phyloP scores from a whole-genome alignment of 2,113 vertebrate genomes.

The Calyptommatus sinebrachiatus region DNA sequence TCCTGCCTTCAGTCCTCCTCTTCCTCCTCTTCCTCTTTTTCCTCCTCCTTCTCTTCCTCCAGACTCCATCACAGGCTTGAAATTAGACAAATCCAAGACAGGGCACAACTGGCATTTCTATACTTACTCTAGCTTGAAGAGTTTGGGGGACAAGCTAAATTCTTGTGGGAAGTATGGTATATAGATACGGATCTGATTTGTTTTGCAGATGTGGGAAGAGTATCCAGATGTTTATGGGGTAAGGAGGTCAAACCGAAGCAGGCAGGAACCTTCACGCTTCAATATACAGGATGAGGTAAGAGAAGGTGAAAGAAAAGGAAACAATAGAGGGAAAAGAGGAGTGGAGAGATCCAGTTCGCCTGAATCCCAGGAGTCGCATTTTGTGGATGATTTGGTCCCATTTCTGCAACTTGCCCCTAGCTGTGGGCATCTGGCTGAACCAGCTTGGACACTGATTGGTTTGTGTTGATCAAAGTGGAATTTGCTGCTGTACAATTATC shows the following conservation, averaged over 20 bases:
- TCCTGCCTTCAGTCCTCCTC: background rate
- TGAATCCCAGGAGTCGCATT: background rate
- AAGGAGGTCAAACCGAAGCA: conserved; percentile 93
- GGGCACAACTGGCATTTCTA: background rate
- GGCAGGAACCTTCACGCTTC: conserved; percentile 94
- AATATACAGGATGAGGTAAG: conserved; percentile 96
- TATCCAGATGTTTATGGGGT: conserved; percentile 99
- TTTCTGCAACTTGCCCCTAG: background rate
- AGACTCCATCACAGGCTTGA: too few species aligned
- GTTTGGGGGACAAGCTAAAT: background rate
- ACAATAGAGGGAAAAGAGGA: conserved; percentile 29
- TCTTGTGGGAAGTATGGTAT: background rate
- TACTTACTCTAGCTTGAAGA: too few species aligned
- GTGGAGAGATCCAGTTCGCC: conserved; percentile 3
- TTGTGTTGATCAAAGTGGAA: conserved; percentile 8
- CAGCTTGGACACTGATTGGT: accelerated
- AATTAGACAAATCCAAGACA: too few species aligned
- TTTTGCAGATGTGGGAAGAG: conserved; percentile 98
- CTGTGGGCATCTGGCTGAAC: background rate
- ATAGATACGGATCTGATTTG: conserved; percentile 36
- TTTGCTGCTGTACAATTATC: background rate
- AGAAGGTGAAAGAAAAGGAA: background rate
- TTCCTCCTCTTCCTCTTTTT: background rate
- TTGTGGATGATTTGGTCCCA: background rate
- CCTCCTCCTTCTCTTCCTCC: background rate